A percentile compares a stretch with the other conserved stretches of the same genome.
phyloP scores from a whole-genome alignment of 2,113 vertebrate genomes.

The Cyanistes caeruleus region DNA sequence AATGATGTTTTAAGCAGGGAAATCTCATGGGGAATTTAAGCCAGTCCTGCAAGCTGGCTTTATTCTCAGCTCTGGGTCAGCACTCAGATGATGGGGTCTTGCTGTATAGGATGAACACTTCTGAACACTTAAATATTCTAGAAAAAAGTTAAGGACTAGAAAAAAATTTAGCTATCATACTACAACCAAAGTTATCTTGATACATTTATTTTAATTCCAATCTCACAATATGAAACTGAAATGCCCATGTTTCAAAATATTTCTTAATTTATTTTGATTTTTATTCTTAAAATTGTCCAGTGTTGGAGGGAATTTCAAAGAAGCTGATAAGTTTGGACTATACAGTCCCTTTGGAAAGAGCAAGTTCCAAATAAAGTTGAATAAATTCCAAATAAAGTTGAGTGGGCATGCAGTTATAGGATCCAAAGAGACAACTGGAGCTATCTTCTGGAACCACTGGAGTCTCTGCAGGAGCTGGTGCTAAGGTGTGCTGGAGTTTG shows the following conservation, averaged over 20 bases:
- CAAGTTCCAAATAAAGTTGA: background rate
- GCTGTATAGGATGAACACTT: background rate
- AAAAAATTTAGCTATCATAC: background rate
- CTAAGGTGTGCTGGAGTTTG: background rate
- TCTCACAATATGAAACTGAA: background rate
- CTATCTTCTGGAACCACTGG: background rate
- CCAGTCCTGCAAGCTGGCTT: conserved; percentile 10
- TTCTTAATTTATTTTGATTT: background rate
- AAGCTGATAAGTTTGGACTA: background rate
- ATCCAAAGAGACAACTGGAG: background rate
- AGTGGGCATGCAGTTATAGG: background rate
- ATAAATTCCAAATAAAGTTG: background rate
- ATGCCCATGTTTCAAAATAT: background rate
- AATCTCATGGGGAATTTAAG: background rate
- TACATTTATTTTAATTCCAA: background rate
- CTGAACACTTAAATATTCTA: background rate
- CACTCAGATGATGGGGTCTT: background rate
- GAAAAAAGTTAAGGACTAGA: background rate
- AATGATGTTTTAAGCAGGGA: background rate
- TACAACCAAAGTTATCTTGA: background rate
- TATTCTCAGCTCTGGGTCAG: conserved; percentile 27
- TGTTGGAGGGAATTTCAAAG: background rate
- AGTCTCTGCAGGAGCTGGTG: background rate
- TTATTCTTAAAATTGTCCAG: background rate
- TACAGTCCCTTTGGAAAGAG: background rate